Conservation (phyloP, 2,797 vertebrate genomes). For the Ceryle rudis region DNA sequence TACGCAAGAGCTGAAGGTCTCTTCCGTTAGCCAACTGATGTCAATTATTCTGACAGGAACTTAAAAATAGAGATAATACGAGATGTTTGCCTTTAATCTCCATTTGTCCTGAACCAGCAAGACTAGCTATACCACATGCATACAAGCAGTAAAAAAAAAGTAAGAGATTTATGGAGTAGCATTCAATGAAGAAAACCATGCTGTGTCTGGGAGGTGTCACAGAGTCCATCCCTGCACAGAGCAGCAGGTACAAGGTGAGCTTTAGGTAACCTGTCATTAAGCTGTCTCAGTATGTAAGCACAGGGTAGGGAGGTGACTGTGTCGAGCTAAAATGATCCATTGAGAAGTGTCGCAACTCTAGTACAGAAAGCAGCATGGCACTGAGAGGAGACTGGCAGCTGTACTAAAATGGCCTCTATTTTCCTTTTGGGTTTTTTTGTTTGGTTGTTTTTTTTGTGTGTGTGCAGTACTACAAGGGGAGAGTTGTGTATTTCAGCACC, state of each 20-base stretch:
- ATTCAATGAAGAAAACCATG: background rate
- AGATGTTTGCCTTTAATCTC: background rate
- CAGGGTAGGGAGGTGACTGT: background rate
- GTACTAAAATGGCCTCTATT: background rate
- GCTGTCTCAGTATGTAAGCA: background rate
- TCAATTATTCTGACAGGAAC: background rate
- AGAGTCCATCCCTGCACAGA: background rate
- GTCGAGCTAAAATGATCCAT: background rate
- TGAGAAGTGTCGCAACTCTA: background rate
- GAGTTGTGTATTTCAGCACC: background rate
- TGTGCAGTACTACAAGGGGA: background rate
- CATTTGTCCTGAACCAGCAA: background rate
- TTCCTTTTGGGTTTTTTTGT: background rate
- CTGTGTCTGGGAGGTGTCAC: accelerated
- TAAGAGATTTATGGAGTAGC: background rate
- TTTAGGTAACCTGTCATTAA: background rate
- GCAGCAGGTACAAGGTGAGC: background rate
- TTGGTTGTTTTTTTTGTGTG: background rate
- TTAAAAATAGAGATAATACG: background rate
- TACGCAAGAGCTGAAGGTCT: background rate
- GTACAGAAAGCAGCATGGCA: background rate
- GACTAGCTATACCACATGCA: background rate
- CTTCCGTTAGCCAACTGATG: background rate
- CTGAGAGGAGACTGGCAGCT: background rate
- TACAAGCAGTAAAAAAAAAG: background rate